These are phyloP conservation scores for Callopanchax toddi DNA, from an alignment of 2,113 vertebrate species.

Conservation along the genomic window DNA sequence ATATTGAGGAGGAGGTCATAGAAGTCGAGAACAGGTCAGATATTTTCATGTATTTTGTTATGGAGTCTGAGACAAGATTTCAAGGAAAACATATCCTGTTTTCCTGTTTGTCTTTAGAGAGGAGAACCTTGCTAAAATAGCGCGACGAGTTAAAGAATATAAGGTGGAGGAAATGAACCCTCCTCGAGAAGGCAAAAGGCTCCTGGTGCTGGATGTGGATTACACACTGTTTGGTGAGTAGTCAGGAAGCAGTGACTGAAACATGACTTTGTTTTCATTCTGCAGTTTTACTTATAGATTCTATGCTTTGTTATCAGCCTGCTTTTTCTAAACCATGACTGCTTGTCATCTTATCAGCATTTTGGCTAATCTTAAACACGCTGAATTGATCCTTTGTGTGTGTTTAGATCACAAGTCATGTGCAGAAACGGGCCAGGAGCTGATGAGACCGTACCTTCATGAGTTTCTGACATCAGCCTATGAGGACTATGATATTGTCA, in stretches of 20 bases:
- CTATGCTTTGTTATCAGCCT: background rate
- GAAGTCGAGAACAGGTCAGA: constrained; percentile 96
- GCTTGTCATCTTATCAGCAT: background rate
- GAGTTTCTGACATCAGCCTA: constrained; percentile 97
- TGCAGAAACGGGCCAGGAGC: constrained; percentile 95
- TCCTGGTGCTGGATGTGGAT: constrained; percentile 96
- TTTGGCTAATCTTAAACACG: background rate
- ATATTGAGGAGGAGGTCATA: constrained; percentile 99
- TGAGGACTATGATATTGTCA: constrained; percentile 98
- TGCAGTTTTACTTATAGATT: background rate
- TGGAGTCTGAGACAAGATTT: background rate
- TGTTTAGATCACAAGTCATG: constrained; percentile 95
- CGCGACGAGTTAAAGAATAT: constrained; percentile 95
- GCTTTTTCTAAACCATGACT: background rate
- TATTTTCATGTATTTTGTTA: background rate
- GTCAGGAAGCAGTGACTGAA: background rate
- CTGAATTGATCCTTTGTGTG: constrained; percentile 17
- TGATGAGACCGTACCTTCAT: constrained; percentile 98
- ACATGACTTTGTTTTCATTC: background rate
- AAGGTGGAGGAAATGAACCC: constrained; percentile 95
- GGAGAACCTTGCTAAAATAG: constrained; percentile 97
- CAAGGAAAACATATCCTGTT: background rate
- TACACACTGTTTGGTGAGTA: constrained; percentile 97
- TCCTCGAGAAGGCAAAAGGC: constrained; percentile 93
- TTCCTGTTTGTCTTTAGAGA: constrained; percentile 79